Evolutionary conservation across 1,140 invertebrate genomes (phyloP), one percentile per base, ranked within the genome.

Genomic region (Drosophila nasuta): DNA sequence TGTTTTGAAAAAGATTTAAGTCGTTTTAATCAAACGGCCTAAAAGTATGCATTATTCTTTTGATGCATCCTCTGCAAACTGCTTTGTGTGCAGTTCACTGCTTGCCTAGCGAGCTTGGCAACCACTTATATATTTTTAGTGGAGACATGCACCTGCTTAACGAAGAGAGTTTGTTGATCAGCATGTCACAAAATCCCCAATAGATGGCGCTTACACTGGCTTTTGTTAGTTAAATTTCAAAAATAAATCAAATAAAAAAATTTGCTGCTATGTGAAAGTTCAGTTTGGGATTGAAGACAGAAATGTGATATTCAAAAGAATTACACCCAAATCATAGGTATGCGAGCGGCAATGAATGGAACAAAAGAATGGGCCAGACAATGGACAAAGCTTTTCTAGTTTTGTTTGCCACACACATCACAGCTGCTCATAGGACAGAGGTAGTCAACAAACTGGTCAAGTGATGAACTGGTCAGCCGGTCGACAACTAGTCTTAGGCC

Each of bases 331-430:
- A 43, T 7, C 41, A 43, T 63, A 20, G 45, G 25, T 33, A 13
- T 66, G 13, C 68, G 63, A 15, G 28, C 10, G 2, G 75, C 38
- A 41, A 5, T 51, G 49, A 51, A 30, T 10, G 30, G 11, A 86
- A 86, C 82, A 86, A 88, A 62, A 68, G 76, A 45, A 65, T 51
- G 15, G 25, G 15, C 17, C 51, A 35, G 79, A 86, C 73, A 88
- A 82, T 54, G 30, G 35, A 25, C 30, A 79, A 74, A 79, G 83
- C 83, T 87, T 79, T 86, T 87, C 82, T 87, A 88, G 82, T 79
- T 67, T 73, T 54, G 48, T 54, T 54, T 54, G 28, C 0, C 0
- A 10, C 35, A 25, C 20, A 25, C 20, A 3, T 25, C 13, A 54
- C 52, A 41, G 57, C 57, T 57, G 45, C 57, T 45, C 30, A 73